These are phyloP conservation scores for Pterocles orientalis DNA, from an alignment of 2,113 vertebrate genomes.

Conservation along the genomic window DNA sequence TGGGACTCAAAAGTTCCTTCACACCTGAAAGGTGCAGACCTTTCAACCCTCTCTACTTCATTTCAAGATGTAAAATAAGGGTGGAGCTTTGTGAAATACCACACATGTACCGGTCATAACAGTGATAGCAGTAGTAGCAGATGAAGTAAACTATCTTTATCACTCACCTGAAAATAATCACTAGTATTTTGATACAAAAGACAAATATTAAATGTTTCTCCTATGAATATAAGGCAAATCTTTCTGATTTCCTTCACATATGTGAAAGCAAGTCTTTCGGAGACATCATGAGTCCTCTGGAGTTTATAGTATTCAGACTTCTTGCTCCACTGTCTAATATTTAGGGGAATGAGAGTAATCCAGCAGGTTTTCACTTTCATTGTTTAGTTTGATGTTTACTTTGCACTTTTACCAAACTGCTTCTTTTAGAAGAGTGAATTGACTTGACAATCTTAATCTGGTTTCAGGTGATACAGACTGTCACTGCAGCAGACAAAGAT, in stretches of 20 bases:
- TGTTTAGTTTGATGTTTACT: neutral
- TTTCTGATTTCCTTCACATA: neutral
- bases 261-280: neutral
- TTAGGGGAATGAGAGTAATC: neutral
- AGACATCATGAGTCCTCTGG: neutral
- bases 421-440: neutral
- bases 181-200: neutral
- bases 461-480: constrained; percentile 90
- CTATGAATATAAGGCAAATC: neutral
- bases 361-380: neutral
- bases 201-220: neutral
- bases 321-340: neutral
- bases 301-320: neutral
- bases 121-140: neutral
- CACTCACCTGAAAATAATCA: neutral
- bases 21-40: neutral
- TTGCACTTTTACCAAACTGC: neutral
- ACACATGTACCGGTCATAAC: fast-evolving
- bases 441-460: constrained; percentile 35
- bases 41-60: neutral
- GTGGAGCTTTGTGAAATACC: neutral
- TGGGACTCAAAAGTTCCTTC: neutral
- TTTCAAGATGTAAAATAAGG: neutral
- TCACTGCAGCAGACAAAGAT: constrained; percentile 91
- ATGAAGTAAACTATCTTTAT: neutral